These are phyloP conservation scores for Diachasmimorpha longicaudata DNA, from an alignment of 1,140 invertebrate species.

Conservation along the genomic window DNA sequence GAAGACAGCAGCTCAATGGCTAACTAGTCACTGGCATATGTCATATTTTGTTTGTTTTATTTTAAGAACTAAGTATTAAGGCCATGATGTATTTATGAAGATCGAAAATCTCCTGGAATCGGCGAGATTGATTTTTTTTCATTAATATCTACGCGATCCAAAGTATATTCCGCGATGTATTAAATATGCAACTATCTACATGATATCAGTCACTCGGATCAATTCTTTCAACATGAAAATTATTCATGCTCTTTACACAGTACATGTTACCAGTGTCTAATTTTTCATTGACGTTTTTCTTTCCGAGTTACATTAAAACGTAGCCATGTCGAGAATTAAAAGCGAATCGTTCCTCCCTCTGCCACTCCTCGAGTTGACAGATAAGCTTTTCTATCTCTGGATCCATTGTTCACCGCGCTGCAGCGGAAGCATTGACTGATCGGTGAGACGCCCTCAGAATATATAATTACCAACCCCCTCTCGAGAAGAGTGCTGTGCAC, in stretches of 20 bases:
- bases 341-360: not conserved
- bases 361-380: not conserved
- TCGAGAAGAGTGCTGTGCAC: slow-evolving; percentile 29
- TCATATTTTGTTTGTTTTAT: not conserved
- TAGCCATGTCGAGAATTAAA: not conserved
- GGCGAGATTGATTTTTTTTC: not conserved
- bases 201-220: too few species aligned
- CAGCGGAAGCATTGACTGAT: slow-evolving; percentile 64
- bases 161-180: too few species aligned
- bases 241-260: too few species aligned
- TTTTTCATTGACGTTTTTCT: not conserved
- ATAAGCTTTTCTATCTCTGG: slow-evolving; percentile 8
- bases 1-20: not conserved
- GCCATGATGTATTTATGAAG: not conserved
- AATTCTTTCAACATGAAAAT: too few species aligned
- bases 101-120: not conserved
- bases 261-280: not conserved
- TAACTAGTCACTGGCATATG: not conserved
- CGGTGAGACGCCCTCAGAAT: slow-evolving; percentile 61
- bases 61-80: not conserved
- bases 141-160: not conserved
- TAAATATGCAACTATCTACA: too few species aligned
- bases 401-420: slow-evolving; percentile 57
- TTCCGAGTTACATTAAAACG: not conserved
- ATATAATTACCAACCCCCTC: slow-evolving; percentile 56